Conservation (phyloP, 92 coral and sea anemone genomes). For the Paramuricea clavata region DNA sequence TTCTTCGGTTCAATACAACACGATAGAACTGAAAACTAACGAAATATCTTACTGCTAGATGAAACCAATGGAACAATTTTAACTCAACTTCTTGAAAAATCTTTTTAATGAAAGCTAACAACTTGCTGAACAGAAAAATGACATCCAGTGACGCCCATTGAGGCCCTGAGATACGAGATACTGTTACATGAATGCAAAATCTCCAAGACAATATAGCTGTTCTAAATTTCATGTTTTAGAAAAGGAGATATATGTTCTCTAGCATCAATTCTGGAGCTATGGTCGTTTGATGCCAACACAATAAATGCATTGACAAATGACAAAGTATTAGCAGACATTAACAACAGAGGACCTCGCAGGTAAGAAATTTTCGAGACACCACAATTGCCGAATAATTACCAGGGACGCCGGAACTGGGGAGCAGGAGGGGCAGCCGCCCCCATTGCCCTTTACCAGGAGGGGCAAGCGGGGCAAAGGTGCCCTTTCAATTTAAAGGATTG, state of each 20-base stretch:
- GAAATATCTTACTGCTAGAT: no score
- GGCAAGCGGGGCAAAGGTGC: no score
- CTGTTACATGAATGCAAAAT: no score
- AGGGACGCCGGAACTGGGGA: no score
- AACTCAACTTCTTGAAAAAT: neutral
- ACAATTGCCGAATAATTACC: no score
- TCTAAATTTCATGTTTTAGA: slow-evolving; percentile 49
- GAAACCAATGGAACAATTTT: neutral
- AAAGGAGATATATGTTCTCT: slow-evolving; percentile 77
- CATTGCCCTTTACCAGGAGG: no score
- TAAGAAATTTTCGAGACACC: slow-evolving; percentile 32
- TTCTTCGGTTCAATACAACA: no score
- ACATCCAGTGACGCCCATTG: neutral
- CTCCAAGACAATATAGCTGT: neutral
- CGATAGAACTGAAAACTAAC: neutral
- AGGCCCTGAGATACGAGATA: neutral
- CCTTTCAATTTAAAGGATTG: no score
- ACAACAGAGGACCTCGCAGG: slow-evolving; percentile 67
- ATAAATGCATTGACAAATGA: slow-evolving; percentile 69
- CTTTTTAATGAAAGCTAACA: no score
- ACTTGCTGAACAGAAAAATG: no score
- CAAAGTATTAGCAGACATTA: slow-evolving; percentile 77
- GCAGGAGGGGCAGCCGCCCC: no score
- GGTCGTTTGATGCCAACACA: slow-evolving; percentile 83
- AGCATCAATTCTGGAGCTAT: slow-evolving; percentile 80